Conservation (phyloP, 1,140 invertebrate genomes). For the Vollenhovia emeryi region DNA sequence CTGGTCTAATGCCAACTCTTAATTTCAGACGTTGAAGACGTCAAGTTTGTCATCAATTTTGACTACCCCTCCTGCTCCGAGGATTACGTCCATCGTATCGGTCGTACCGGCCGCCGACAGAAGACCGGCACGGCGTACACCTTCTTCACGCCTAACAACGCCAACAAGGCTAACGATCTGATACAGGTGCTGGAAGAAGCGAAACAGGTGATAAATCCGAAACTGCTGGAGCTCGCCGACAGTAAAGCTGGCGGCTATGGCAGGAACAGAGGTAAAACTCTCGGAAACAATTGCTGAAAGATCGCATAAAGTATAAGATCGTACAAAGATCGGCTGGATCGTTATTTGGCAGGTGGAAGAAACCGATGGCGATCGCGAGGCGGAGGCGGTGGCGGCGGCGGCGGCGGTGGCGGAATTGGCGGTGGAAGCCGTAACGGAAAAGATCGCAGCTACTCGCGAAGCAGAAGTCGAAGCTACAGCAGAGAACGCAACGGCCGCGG, state of each 20-base stretch:
- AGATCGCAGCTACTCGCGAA: slow-evolving; percentile 82
- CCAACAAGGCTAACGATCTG: slow-evolving; percentile 96
- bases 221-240: slow-evolving; percentile 88
- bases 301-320: neutral
- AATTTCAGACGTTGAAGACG: slow-evolving; percentile 98
- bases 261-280: slow-evolving; percentile 80
- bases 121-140: slow-evolving; percentile 99
- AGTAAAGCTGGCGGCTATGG: slow-evolving; percentile 80
- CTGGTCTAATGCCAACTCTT: slow-evolving; percentile 68
- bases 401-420: slow-evolving; percentile 60
- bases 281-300: neutral
- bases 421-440: slow-evolving; percentile 76
- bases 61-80: slow-evolving; percentile 99
- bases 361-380: slow-evolving; percentile 82
- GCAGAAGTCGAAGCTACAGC: slow-evolving; percentile 82
- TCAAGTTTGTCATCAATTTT: slow-evolving; percentile 99
- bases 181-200: slow-evolving; percentile 97
- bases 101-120: slow-evolving; percentile 97
- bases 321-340: neutral
- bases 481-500: slow-evolving; percentile 82
- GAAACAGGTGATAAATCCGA: slow-evolving; percentile 95
- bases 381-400: slow-evolving; percentile 77
- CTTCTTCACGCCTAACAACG: slow-evolving; percentile 97
- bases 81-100: slow-evolving; percentile 99
- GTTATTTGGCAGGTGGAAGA: slow-evolving; percentile 77